phyloP scores from a whole-genome alignment of 92 coral and sea anemone genomes.

The Nematostella vectensis region DNA sequence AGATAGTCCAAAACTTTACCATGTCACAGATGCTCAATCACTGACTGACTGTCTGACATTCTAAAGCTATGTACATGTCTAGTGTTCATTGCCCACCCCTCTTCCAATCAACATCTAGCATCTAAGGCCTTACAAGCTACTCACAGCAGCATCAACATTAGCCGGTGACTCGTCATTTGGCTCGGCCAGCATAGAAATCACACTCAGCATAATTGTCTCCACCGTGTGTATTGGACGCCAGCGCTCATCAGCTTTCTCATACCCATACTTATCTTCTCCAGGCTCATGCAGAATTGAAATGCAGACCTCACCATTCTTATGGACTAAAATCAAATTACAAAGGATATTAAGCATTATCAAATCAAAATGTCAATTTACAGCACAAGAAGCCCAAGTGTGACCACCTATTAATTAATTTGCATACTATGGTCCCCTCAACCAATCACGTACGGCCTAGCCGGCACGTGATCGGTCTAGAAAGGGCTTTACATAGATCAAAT shows the following conservation, averaged over 20 bases:
- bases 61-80: too few species aligned
- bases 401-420: too few species aligned
- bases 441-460: too few species aligned
- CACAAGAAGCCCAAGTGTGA: too few species aligned
- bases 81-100: too few species aligned
- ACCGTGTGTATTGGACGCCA: conserved; percentile 97
- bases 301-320: conserved; percentile 91
- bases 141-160: conserved; percentile 98
- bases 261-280: conserved; percentile 97
- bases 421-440: too few species aligned
- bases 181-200: conserved; percentile 96
- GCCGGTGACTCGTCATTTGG: conserved; percentile 99
- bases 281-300: conserved; percentile 97
- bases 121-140: too few species aligned
- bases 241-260: conserved; percentile 83
- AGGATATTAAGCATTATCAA: too few species aligned
- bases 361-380: not conserved
- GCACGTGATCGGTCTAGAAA: not conserved
- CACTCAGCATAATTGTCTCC: conserved; percentile 85
- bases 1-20: too few species aligned
- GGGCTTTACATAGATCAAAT: not conserved
- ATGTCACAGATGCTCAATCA: too few species aligned
- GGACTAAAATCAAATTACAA: conserved; percentile 58
- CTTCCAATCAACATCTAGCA: too few species aligned
- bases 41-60: too few species aligned